A percentile compares a stretch with the other conserved stretches of the same genome.
Evolutionary conservation across 2,888 invertebrate genomes (phyloP).

Genomic region (Drosophila differens): DNA sequence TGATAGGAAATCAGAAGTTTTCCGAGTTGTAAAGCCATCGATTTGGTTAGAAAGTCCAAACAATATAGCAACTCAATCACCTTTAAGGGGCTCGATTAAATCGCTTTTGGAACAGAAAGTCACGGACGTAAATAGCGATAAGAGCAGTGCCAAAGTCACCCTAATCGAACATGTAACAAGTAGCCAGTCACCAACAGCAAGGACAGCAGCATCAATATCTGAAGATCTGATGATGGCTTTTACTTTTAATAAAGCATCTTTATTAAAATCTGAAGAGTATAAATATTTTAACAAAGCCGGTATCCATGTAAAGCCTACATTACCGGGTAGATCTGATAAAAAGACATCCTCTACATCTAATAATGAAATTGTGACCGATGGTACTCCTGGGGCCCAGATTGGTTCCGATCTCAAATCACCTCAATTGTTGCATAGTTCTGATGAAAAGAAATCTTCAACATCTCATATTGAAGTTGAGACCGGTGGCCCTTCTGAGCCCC

Average conservation of each 20-base stretch:
- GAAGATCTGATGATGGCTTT: neutral
- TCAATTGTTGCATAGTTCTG: neutral
- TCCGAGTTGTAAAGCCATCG: neutral
- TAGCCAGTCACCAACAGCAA: neutral
- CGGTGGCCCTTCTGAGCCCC: neutral
- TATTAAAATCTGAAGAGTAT: neutral
- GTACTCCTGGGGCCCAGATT: neutral
- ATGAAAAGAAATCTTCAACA: neutral
- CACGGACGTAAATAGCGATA: too few species aligned
- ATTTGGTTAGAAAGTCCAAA: neutral
- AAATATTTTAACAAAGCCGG: neutral
- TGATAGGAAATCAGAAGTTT: neutral
- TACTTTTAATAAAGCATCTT: neutral
- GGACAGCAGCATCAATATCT: neutral
- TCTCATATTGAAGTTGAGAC: neutral
- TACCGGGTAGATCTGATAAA: neutral
- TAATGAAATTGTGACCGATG: neutral
- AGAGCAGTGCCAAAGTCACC: neutral
- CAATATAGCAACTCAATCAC: neutral
- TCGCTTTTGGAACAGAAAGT: neutral
- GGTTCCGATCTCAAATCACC: neutral
- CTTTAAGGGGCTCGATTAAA: conserved; percentile 12
- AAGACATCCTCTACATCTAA: neutral
- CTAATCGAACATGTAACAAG: neutral
- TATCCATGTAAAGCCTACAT: neutral